Evolutionary conservation across 2,888 invertebrate species (phyloP).

Genomic region (Papilio gigon): DNA sequence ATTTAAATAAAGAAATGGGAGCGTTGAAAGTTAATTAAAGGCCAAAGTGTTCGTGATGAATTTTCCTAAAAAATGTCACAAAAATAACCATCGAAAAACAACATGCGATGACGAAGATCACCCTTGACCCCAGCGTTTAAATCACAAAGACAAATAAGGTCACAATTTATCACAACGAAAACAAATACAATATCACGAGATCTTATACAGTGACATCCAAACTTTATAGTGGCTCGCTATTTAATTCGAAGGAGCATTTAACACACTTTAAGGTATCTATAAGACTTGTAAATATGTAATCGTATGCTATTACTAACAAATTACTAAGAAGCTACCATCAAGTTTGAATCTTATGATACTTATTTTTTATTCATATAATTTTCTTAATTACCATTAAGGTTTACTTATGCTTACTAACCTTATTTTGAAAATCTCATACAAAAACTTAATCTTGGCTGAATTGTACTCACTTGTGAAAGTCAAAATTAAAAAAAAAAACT

Average conservation of each 20-base stretch:
- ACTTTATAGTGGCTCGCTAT: background rate
- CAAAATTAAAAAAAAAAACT: no score
- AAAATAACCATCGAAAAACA: constrained; percentile 19
- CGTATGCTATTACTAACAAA: background rate
- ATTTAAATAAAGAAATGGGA: background rate
- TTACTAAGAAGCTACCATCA: background rate
- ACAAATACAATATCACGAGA: constrained; percentile 33
- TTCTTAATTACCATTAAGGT: background rate
- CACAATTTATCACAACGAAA: constrained; percentile 44
- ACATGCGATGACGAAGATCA: constrained; percentile 22
- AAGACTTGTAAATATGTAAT: no score
- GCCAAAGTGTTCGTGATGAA: background rate
- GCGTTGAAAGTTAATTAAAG: background rate
- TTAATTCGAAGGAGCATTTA: background rate
- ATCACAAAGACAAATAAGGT: constrained; percentile 45
- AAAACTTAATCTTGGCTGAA: no score
- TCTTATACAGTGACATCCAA: background rate
- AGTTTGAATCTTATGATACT: background rate
- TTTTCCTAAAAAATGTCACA: background rate
- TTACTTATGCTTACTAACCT: background rate
- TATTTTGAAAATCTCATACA: background rate
- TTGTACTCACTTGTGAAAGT: no score
- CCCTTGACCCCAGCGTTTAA: constrained; percentile 40
- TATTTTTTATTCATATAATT: constrained; percentile 5
- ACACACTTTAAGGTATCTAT: no score